Evolutionary conservation across 2,797 vertebrate species (phyloP).

Genomic region (Chiloscyllium punctatum): DNA sequence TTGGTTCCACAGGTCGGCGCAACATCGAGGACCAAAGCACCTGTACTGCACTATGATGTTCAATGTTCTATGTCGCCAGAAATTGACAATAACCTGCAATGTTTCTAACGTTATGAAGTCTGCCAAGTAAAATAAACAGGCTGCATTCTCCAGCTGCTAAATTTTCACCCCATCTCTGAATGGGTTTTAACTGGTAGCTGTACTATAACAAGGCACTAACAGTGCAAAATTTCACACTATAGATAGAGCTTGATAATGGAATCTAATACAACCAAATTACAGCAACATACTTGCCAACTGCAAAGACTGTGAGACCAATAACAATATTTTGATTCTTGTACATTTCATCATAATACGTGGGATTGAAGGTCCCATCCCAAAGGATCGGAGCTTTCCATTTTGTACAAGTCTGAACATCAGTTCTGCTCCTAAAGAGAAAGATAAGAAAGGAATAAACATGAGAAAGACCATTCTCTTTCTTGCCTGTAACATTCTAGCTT

Average conservation of each 20-base stretch:
- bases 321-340: constrained; percentile 51
- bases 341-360: constrained; percentile 47
- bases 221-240: neutral
- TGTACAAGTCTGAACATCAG: constrained; percentile 63
- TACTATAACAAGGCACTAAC: neutral
- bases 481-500: neutral
- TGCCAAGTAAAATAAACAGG: neutral
- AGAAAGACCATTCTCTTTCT: neutral
- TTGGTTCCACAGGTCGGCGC: too few relatives aligned
- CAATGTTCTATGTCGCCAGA: neutral
- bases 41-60: too few relatives aligned
- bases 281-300: constrained; percentile 60
- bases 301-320: constrained; percentile 57
- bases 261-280: too few relatives aligned
- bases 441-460: neutral
- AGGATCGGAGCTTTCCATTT: constrained; percentile 63
- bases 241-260: too few relatives aligned
- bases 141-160: neutral
- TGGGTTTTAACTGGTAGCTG: neutral
- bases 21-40: too few relatives aligned
- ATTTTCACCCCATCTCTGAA: neutral
- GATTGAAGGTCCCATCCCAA: constrained; percentile 65
- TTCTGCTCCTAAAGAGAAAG: constrained; percentile 50
- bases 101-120: neutral
- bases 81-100: neutral